These are phyloP conservation scores for Aegithalos caudatus DNA, from an alignment of 2,113 vertebrate genomes.

Conservation along the genomic window DNA sequence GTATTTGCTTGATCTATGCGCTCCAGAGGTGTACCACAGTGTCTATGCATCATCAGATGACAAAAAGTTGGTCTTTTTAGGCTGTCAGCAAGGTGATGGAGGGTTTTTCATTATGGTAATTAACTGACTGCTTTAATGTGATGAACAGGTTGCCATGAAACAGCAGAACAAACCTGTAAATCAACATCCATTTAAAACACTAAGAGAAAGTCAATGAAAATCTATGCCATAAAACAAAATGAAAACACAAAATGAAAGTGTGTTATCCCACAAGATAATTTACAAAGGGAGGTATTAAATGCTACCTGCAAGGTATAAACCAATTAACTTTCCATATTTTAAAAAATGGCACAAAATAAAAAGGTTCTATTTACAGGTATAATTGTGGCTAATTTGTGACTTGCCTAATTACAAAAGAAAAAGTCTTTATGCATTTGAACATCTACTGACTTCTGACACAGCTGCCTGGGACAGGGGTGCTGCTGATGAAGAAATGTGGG, in stretches of 20 bases:
- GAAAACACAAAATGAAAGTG: neutral
- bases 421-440: neutral
- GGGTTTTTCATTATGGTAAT: slow-evolving; percentile 58
- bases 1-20: neutral
- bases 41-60: neutral
- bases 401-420: neutral
- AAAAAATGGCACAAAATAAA: neutral
- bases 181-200: slow-evolving; percentile 5
- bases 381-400: neutral
- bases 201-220: neutral
- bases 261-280: neutral
- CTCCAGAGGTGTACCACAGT: neutral
- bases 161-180: neutral
- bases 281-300: neutral
- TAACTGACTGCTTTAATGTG: neutral
- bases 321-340: neutral
- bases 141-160: slow-evolving; percentile 8
- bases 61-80: neutral
- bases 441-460: neutral
- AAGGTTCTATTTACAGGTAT: neutral
- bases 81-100: slow-evolving; percentile 66
- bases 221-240: neutral
- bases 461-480: neutral
- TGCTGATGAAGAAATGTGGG: neutral
- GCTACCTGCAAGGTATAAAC: neutral